Evolutionary conservation across 2,797 vertebrate genomes (phyloP), one percentile per base, ranked within the genome.

Genomic region (Clarias platycephalus): DNA sequence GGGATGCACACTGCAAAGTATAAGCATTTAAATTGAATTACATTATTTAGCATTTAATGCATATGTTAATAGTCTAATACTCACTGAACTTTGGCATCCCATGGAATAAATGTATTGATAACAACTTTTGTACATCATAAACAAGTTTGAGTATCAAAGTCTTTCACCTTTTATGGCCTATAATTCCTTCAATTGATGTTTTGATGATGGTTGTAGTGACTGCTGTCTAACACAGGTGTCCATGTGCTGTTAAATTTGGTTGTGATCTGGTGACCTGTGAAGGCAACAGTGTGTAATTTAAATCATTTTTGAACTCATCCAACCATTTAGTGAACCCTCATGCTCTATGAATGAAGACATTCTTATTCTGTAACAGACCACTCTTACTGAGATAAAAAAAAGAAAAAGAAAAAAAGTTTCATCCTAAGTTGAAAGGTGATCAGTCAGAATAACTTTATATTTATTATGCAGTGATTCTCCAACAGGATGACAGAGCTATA

Each of bases 401-500:
- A n/a, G n/a, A n/a, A 49, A 49, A 62, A 63, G 63, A 49, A 49
- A 62, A 79, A 79, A 44, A 31, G 10, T 55, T 58, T 34, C 20
- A 63, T 58, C 6, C 40, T 18, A 64, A 63, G 3, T 16, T 63
- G 5, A 64, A 37, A 78, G 24, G 24, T 63, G 18, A 44, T 79
- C 34, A 79, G 24, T 40, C 34, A 63, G 37, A 44, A 79, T 79
- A 79, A 26, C 15, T 79, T 62, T 49, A 15, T 62, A 49, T 64
- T 63, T 37, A 26, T 79, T 37, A 53, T 28, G 37, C 15, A 64
- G 60, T 20, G 37, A 18, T 79, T n/a, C 60, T 9, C 37, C 34
- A 8, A 44, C 81, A 74, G 58, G 28, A 85, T 74, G 62, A 85
- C 71, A 22, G 55, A 63, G 55, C 60, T 66, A 78, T 70, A 67